phyloP scores from a whole-genome alignment of 92 coral and sea anemone genomes.

The Pocillopora grandis region DNA sequence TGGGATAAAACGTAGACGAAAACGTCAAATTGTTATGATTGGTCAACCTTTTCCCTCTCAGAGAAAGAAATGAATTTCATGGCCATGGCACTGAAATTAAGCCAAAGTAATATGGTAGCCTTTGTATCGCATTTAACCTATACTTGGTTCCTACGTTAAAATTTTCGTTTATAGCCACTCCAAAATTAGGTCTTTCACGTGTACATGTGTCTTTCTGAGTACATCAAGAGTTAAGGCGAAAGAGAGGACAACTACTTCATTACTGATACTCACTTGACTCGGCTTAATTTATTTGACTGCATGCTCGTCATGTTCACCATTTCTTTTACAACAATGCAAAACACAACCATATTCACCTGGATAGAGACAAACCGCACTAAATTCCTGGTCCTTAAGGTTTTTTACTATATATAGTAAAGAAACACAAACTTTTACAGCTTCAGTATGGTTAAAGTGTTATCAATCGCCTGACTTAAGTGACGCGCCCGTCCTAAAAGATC shows the following conservation, averaged over 20 bases:
- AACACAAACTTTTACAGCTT: too few species aligned
- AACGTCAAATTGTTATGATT: neutral
- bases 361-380: neutral
- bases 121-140: too few species aligned
- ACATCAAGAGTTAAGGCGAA: neutral
- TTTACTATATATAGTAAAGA: too few species aligned
- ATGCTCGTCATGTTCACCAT: constrained; percentile 32
- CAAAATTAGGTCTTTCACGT: neutral
- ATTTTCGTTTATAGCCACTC: too few species aligned
- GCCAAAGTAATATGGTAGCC: too few species aligned
- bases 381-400: too few species aligned
- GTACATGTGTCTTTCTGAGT: neutral
- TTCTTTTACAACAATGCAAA: constrained; percentile 30
- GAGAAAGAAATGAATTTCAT: neutral
- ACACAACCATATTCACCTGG: constrained; percentile 15
- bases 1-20: neutral
- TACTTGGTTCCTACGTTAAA: too few species aligned
- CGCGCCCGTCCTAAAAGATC: too few species aligned
- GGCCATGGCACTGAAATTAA: too few species aligned
- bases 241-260: neutral
- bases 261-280: constrained; percentile 14
- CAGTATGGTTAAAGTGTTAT: too few species aligned
- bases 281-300: constrained; percentile 1
- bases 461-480: too few species aligned
- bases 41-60: neutral